Base-by-base conservation (phyloP, 2,797 vertebrate species). In the Leucoraja ocellata region DNA sequence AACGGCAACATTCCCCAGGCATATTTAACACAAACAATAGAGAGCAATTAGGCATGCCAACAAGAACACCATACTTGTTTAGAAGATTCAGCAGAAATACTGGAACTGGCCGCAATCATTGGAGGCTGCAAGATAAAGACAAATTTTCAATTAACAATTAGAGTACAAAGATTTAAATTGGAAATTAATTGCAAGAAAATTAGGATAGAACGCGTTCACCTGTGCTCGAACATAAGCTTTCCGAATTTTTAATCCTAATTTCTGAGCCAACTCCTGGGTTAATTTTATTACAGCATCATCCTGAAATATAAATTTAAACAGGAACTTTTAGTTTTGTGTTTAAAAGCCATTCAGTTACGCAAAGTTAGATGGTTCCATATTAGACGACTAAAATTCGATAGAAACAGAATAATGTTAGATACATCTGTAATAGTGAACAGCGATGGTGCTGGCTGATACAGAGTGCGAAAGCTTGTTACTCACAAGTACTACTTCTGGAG, bases 221-320 rank as follows among this genome's bases (percentile, higher is more conserved):
- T 98, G 98, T 63, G 96, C 97, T 96, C 99, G 97, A 46, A 99
- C 96, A 93, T 99, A 99, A 9, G 99, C 98, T 96, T 99, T 99
- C 94, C 99, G 98, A 95, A 99, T 98, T 97, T 99, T 99, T 95
- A 99, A 96, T 93, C 98, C 98, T 95, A 99, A 96, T 95, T 97
- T 97, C 96, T 98, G 98, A 96, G 98, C 98, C 94, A 99, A 96
- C 94, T 99, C 98, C 97, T 99, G 98, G 94, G 98, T 99, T 96
- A 99, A 95, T 95, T 98, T 98, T 95, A 97, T 98, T 94, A 99
- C 98, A 95, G 96, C 97, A 95, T 98, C 95, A 97, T 99, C 98
- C 98, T 99, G 94, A 0, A 88, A 92, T 36, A 79, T 18, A 94
- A 94, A 94, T 88, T 36, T 21, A 68, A 74, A 68, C 63, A 86